These are phyloP conservation scores for Epinotia nisella DNA, from an alignment of 2,888 invertebrate genomes.

Conservation along the genomic window DNA sequence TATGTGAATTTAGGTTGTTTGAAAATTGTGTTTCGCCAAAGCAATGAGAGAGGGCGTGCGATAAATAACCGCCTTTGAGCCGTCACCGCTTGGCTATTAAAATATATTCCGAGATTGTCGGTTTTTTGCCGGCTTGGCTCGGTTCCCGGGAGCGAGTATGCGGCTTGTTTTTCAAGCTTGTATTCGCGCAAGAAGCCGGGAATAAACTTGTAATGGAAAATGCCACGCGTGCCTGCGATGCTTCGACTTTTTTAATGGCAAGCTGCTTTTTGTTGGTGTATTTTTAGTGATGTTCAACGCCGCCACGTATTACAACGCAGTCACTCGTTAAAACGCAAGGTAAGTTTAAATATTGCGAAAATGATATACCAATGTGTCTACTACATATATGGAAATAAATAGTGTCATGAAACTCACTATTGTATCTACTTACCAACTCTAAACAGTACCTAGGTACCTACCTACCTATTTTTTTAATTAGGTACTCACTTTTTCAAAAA, in stretches of 20 bases:
- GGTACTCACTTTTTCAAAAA: no score
- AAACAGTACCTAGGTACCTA: no score
- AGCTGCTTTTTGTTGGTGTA: slow-evolving; percentile 17
- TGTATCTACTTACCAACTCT: no score
- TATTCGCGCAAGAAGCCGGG: slow-evolving; percentile 45
- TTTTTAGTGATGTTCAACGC: slow-evolving; percentile 23
- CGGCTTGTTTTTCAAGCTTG: slow-evolving; percentile 53
- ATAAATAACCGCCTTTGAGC: slow-evolving; percentile 84
- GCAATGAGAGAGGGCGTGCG: slow-evolving; percentile 85
- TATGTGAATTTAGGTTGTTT: slow-evolving; percentile 69
- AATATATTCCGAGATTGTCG: slow-evolving; percentile 81
- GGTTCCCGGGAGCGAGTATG: slow-evolving; percentile 64
- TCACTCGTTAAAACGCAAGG: neutral
- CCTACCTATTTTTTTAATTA: no score
- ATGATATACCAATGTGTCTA: neutral
- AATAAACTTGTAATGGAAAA: slow-evolving; percentile 46
- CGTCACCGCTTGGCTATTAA: slow-evolving; percentile 82
- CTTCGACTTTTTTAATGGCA: slow-evolving; percentile 10
- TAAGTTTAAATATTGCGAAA: neutral
- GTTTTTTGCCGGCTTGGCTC: slow-evolving; percentile 72
- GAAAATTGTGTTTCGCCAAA: slow-evolving; percentile 68
- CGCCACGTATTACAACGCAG: neutral
- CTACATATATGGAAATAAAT: neutral
- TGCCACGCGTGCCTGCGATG: slow-evolving; percentile 35
- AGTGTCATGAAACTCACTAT: neutral